These are phyloP conservation scores for Leucoraja erinaceus DNA, from an alignment of 2,113 vertebrate species.

Conservation along the genomic window DNA sequence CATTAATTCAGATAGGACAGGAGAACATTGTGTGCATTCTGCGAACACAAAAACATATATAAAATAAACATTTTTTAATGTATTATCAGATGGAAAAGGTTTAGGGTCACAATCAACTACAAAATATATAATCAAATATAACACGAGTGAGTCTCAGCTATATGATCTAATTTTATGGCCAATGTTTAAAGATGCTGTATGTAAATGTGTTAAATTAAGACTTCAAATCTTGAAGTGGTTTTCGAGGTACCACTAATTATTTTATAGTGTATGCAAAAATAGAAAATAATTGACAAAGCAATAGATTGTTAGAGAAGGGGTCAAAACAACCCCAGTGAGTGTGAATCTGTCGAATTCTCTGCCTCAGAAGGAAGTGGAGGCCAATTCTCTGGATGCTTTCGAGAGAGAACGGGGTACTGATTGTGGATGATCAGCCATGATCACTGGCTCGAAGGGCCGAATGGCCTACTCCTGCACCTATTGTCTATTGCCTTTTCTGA, in stretches of 20 bases:
- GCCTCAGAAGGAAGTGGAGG: too few relatives aligned
- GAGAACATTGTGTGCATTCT: background rate
- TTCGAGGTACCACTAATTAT: background rate
- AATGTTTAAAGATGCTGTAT: background rate
- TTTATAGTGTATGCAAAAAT: background rate
- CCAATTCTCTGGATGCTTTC: too few relatives aligned
- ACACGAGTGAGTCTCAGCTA: background rate
- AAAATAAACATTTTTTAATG: background rate
- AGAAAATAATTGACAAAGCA: background rate
- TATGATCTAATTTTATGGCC: background rate
- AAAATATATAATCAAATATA: background rate
- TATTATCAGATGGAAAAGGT: background rate
- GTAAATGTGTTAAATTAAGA: background rate
- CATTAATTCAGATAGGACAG: background rate
- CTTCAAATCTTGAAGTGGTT: background rate
- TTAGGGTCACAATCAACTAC: background rate
- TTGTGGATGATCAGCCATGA: too few relatives aligned
- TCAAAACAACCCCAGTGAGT: background rate
- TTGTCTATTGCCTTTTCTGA: too few relatives aligned
- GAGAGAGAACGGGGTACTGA: too few relatives aligned
- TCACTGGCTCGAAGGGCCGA: too few relatives aligned
- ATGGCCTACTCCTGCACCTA: too few relatives aligned
- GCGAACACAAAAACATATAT: background rate
- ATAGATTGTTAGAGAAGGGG: background rate
- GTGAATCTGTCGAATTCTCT: too few relatives aligned